Evolutionary conservation across 1,140 invertebrate species (phyloP), one percentile per base, ranked within the genome.

Genomic region (Planococcus citri): DNA sequence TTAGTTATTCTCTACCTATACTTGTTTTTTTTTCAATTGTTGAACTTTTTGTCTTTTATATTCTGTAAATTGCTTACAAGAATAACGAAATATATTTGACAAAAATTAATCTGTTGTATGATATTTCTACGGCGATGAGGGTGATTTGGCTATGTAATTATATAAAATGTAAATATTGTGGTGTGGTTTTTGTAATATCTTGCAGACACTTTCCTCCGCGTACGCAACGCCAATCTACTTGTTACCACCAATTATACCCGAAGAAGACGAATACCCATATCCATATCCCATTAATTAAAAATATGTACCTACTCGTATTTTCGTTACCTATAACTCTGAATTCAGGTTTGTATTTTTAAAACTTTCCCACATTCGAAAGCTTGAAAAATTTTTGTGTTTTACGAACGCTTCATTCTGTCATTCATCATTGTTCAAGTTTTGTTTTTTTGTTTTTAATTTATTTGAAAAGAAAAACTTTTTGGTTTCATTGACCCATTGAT

Each of bases 111-210:
- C 41, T 37, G 41, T 51, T n/a, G 6, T 9, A n/a, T 33, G 3
- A 12, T 51, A 51, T 51, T 51, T 51, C 17, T 20, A 51, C 41
- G 3, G 41, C 17, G 41, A 17, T 51, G 41, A 17, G 2, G 41
- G 41, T 51, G n/a, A n/a, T n/a, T n/a, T n/a, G n/a, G n/a, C n/a
- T n/a, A n/a, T n/a, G n/a, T n/a, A n/a, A n/a, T n/a, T n/a, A n/a
- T n/a, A n/a, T n/a, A n/a, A n/a, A 64, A 24, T 64, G 22, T 64
- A 64, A 4, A 64, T 64, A 24, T 64, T 64, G 21, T 27, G 60
- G 60, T 64, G 22, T 64, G 60, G 60, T 64, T 64, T n/a, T n/a
- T 64, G 22, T 64, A 64, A 24, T 64, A 64, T 64, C 60, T 64
- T 64, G 17, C 60, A 64, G 60, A 64, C 60, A 25, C 60, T 64